These are phyloP conservation scores for Heliconius charithonia DNA, from an alignment of 2,888 invertebrate species.

Conservation along the genomic window DNA sequence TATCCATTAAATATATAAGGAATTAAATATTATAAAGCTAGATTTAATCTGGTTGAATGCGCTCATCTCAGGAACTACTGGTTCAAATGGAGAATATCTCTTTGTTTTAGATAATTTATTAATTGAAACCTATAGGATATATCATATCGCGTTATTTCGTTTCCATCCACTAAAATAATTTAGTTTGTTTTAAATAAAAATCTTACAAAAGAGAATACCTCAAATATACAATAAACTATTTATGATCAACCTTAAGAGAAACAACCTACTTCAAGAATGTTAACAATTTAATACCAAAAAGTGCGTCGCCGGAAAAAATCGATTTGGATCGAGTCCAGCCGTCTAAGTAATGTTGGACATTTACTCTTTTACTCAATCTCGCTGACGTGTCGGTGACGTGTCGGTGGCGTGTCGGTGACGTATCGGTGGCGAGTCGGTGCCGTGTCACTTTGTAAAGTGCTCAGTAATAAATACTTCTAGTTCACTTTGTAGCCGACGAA, in stretches of 20 bases:
- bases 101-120: no score
- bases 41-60: no score
- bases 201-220: neutral
- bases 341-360: conserved; percentile 28
- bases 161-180: no score
- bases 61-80: no score
- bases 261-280: conserved; percentile 29
- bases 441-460: neutral
- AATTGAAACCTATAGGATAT: no score
- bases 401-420: no score
- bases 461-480: conserved; percentile 4
- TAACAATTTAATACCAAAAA: conserved; percentile 36
- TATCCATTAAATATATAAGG: no score
- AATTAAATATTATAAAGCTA: no score
- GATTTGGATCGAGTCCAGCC: conserved; percentile 42
- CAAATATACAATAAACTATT: neutral
- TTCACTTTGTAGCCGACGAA: neutral
- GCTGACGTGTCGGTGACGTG: neutral
- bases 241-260: neutral
- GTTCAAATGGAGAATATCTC: no score
- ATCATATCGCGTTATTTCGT: no score
- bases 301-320: conserved; percentile 42
- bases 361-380: conserved; percentile 5
- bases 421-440: neutral
- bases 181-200: neutral